Evolutionary conservation across 2,797 vertebrate species (phyloP).

Genomic region (Jordanella pulchra): DNA sequence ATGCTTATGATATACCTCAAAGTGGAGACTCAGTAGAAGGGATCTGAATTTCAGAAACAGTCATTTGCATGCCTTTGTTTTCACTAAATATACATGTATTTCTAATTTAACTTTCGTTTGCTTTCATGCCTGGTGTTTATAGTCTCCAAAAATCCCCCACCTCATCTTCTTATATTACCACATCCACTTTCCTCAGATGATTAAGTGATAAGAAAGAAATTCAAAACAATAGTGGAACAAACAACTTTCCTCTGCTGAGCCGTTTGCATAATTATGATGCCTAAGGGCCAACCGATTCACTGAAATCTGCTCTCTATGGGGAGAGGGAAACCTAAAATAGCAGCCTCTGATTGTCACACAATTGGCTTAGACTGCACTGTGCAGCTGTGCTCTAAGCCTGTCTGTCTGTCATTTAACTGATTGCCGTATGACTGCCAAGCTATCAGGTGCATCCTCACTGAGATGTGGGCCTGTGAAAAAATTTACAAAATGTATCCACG

Average conservation of each 20-base stretch:
- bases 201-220: conserved; percentile 72
- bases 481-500: conserved; percentile 42
- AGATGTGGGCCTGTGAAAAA: conserved; percentile 43
- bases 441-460: conserved; percentile 78
- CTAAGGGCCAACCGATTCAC: conserved; percentile 80
- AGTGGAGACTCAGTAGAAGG: conserved; percentile 25
- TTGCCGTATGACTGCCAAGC: conserved; percentile 77
- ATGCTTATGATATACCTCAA: conserved; percentile 24
- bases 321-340: conserved; percentile 81
- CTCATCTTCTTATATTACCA: conserved; percentile 63
- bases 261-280: conserved; percentile 83
- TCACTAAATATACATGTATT: conserved; percentile 50
- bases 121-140: conserved; percentile 65
- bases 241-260: conserved; percentile 76
- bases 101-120: conserved; percentile 63
- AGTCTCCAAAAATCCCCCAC: conserved; percentile 53
- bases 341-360: conserved; percentile 83
- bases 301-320: conserved; percentile 79
- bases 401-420: conserved; percentile 84
- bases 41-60: conserved; percentile 54
- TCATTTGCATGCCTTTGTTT: conserved; percentile 57
- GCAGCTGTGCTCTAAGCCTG: conserved; percentile 82
- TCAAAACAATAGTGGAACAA: conserved; percentile 79
- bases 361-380: conserved; percentile 80
- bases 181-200: conserved; percentile 67